Percentiles rank a stretch among this genome's conserved stretches.
These are phyloP conservation scores for Chironomus tepperi DNA, from an alignment of 1,140 invertebrate species.

Conservation along the genomic window DNA sequence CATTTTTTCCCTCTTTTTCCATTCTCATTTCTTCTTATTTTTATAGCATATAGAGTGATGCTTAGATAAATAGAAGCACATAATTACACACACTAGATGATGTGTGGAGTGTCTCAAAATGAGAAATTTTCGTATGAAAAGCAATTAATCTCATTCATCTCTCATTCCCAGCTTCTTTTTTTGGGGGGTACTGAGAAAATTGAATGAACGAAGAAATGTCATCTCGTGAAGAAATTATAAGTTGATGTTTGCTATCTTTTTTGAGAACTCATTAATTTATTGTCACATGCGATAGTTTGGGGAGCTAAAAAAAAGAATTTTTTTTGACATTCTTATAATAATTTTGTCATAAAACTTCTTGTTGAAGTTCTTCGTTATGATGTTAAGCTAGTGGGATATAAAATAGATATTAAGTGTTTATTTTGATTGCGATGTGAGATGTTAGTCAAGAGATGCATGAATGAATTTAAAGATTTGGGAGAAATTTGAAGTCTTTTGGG, in stretches of 20 bases:
- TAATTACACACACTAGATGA: conserved; percentile 12
- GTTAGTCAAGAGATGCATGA: too few relatives aligned
- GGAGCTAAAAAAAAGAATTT: background rate
- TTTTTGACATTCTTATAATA: conserved; percentile 7
- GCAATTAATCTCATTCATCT: background rate
- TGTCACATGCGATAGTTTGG: background rate
- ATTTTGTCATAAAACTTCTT: background rate
- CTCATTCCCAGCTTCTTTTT: background rate
- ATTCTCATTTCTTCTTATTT: background rate
- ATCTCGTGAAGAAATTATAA: conserved; percentile 9
- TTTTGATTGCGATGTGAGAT: too few relatives aligned
- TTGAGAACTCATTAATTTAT: conserved; percentile 3
- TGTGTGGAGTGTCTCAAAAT: conserved; percentile 6
- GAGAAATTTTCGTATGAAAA: conserved; percentile 8
- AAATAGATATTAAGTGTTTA: too few relatives aligned
- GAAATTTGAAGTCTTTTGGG: too few relatives aligned
- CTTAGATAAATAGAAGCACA: conserved; percentile 13
- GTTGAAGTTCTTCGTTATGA: background rate
- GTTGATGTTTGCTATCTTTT: background rate
- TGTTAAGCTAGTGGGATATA: background rate
- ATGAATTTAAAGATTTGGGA: too few relatives aligned
- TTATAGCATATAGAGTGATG: background rate
- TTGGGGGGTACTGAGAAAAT: background rate
- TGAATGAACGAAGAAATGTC: background rate
- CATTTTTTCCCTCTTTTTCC: background rate